Percentiles rank a stretch among this genome's conserved stretches.
These are phyloP conservation scores for Brachionus sp. DNA, from an alignment of 1,140 invertebrate species.

Conservation along the genomic window DNA sequence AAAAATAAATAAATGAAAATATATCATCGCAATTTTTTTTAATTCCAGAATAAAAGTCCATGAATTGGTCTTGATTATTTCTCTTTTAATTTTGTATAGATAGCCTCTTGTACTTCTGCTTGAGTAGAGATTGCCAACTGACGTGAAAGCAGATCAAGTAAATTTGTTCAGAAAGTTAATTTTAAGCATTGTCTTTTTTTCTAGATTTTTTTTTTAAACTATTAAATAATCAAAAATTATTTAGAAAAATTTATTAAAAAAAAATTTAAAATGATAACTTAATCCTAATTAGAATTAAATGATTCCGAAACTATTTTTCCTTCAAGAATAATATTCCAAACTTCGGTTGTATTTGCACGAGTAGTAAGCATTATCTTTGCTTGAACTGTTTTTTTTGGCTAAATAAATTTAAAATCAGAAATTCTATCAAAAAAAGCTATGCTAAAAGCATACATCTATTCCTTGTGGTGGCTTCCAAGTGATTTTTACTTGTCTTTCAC, in stretches of 20 bases:
- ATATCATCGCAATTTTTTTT: no score
- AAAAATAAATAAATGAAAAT: no score
- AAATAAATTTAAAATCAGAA: background rate
- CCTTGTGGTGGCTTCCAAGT: slow-evolving; percentile 56
- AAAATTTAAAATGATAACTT: background rate
- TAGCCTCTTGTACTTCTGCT: no score
- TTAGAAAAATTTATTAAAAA: background rate
- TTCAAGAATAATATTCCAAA: slow-evolving; percentile 32
- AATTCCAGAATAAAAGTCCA: no score
- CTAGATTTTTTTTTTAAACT: no score
- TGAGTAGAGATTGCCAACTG: no score
- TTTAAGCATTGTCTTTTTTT: no score
- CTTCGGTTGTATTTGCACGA: slow-evolving; percentile 5
- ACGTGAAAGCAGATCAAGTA: no score
- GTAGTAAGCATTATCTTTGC: slow-evolving; percentile 15
- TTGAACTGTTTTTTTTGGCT: slow-evolving; percentile 31
- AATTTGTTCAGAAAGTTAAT: no score
- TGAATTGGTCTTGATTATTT: no score
- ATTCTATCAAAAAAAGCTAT: background rate
- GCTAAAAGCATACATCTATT: slow-evolving; percentile 52
- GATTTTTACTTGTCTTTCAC: slow-evolving; percentile 53
- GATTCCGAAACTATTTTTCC: slow-evolving; percentile 39
- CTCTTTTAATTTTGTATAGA: no score
- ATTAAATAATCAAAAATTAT: no score
- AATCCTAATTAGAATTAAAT: background rate